Percentiles rank a stretch among this genome's conserved stretches.
Conservation (phyloP, 2,113 vertebrate species). For the Lathamus discolor region DNA sequence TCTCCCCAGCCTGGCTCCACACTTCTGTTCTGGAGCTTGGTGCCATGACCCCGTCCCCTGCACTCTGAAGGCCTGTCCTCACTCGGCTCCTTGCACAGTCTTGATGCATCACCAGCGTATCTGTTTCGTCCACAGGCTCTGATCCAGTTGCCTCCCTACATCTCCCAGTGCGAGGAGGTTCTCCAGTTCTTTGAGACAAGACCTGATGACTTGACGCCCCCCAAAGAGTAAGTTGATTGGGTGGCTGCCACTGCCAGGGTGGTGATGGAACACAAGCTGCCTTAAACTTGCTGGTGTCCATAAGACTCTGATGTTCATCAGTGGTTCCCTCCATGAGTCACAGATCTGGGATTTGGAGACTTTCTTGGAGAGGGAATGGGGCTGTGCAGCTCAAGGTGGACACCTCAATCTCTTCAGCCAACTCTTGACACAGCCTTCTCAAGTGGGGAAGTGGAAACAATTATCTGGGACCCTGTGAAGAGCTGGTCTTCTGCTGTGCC, state of each 20-base stretch:
- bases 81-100: background rate
- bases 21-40: background rate
- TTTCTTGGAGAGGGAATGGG: background rate
- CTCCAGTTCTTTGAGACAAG: slow-evolving; percentile 96
- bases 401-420: background rate
- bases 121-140: slow-evolving; percentile 80
- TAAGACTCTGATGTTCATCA: background rate
- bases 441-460: background rate
- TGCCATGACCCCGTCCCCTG: background rate
- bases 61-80: background rate
- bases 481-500: background rate
- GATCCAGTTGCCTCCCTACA: slow-evolving; percentile 95
- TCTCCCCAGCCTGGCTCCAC: background rate
- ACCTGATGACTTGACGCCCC: slow-evolving; percentile 92
- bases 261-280: background rate
- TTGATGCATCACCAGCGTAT: background rate
- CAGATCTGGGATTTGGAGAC: background rate
- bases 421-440: background rate
- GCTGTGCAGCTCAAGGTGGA: background rate
- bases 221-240: slow-evolving; percentile 87
- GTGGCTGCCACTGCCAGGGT: background rate
- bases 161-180: slow-evolving; percentile 97
- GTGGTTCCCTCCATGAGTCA: fast-evolving
- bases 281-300: background rate
- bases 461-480: background rate